Conservation (phyloP, 2,888 invertebrate species). For the Pseudococcus longispinus region DNA sequence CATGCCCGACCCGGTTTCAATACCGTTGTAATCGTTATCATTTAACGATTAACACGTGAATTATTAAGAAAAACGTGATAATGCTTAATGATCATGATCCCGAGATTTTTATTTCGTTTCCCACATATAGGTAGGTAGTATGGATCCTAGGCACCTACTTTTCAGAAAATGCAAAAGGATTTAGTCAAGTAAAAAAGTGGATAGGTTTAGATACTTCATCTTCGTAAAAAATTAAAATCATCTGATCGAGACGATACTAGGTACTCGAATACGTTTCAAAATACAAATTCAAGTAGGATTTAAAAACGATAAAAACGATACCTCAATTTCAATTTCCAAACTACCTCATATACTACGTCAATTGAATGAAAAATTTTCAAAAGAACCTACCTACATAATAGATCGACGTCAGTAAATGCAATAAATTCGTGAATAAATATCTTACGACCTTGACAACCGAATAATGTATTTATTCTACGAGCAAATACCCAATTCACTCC, state of each 20-base stretch:
- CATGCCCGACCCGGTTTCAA: slow-evolving; percentile 18
- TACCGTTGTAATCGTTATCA: slow-evolving; percentile 9
- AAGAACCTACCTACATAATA: background rate
- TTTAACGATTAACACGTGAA: slow-evolving; percentile 2
- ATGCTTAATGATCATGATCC: background rate
- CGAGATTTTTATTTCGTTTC: background rate
- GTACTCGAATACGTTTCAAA: background rate
- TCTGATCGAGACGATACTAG: too few species aligned
- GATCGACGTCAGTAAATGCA: background rate
- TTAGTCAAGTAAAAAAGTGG: too few species aligned
- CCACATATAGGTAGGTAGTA: background rate
- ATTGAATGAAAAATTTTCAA: background rate
- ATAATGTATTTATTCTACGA: background rate
- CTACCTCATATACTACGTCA: too few species aligned
- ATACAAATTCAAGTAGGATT: background rate
- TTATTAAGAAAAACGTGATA: background rate
- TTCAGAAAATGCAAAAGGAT: background rate
- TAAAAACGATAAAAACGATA: too few species aligned
- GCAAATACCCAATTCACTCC: background rate
- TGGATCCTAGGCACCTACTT: background rate
- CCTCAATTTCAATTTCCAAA: background rate
- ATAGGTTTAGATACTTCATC: too few species aligned
- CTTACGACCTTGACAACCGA: background rate
- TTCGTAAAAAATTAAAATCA: too few species aligned
- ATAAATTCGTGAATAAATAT: background rate